Base-by-base conservation (phyloP, 2,113 vertebrate species). In the Brachyistius frenatus region DNA sequence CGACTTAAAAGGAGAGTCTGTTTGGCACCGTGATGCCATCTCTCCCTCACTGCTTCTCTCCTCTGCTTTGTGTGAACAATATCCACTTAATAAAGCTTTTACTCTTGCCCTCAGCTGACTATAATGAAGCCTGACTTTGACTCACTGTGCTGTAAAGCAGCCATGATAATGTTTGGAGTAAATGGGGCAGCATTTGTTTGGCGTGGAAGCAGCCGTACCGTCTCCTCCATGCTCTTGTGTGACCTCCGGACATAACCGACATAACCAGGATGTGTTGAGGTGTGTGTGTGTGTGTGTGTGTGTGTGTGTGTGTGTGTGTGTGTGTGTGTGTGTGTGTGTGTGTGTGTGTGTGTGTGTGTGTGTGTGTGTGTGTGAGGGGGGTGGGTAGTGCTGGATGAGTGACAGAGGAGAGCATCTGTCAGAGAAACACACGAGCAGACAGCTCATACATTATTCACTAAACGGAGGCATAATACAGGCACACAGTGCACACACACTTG, bases 401-500 rank as follows among this genome's bases (percentile, higher is more conserved):
- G 92, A 91, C 88, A 90, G 86, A 70, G 71, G 76, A 72, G 87
- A 93, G 91, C 93, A 92, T 91, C 91, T 93, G 93, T 93, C 88
- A 88, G 65, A 72, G 83, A 73, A 85, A 78, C 77, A 68, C 80
- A 53, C 58, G 1, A 55, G 79, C 76, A 66, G 81, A 76, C 83
- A 84, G 30, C 87, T 93, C 89, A 91, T 93, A 64, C 87, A 93
- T 93, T 90, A 93, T 93, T 93, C 89, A 93, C 61, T 86, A 78
- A 89, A 67, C 70, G 58, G 81, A 78, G 73, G 46, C 50, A 83
- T 67, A 66, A 84, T 79, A 83, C 63, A 76, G 63, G 50, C 64
- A 65, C 54, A 35, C 63, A 61, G 62, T 52, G 55, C 23, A 30
- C 35, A 50, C 61, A 58, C 5, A 39, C 14, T 5, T 30, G n/a